Evolutionary conservation across 2,113 vertebrate species (phyloP).

Genomic region (Mionectes macconnelli): DNA sequence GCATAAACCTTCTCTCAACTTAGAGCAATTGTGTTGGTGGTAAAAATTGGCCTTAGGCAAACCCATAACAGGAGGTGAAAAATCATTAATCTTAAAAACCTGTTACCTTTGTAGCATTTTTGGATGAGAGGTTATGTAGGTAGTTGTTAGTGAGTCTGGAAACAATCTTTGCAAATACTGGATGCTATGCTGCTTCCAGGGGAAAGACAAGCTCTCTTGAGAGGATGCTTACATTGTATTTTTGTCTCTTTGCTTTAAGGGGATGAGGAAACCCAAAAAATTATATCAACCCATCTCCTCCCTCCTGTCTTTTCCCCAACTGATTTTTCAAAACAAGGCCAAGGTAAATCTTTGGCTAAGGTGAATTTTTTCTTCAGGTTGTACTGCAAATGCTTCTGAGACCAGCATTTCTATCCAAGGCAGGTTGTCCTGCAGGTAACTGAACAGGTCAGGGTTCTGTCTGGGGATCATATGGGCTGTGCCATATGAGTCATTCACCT

Average conservation of each 20-base stretch:
- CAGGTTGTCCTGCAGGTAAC: neutral
- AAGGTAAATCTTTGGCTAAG: neutral
- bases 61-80: no score
- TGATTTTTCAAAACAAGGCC: neutral
- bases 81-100: no score
- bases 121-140: no score
- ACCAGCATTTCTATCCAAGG: neutral
- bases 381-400: neutral
- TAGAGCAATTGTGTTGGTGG: no score
- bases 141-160: no score
- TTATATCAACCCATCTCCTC: neutral
- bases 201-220: no score
- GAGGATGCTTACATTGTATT: neutral
- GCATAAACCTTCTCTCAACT: no score
- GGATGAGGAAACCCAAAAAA: neutral
- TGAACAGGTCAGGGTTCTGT: neutral
- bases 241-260: neutral
- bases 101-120: no score
- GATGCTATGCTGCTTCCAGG: no score
- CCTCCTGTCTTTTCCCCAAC: neutral
- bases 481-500: neutral
- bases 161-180: no score
- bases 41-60: neutral
- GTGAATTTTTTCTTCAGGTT: neutral
- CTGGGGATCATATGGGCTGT: neutral